phyloP scores from a whole-genome alignment of 2,113 vertebrate genomes.

The Scomber colias region DNA sequence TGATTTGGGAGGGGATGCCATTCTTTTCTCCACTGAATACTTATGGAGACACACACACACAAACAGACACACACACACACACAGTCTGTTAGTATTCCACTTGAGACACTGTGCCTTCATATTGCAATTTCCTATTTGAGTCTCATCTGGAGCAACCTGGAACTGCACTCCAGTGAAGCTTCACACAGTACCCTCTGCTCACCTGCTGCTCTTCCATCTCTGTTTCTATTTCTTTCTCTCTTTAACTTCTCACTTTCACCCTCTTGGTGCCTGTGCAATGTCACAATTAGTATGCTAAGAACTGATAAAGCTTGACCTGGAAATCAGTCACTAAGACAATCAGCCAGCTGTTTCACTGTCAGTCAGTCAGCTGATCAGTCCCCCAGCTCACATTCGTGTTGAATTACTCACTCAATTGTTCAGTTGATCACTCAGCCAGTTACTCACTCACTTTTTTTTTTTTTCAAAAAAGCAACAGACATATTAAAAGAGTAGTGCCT shows the following conservation, averaged over 20 bases:
- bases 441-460: constrained; percentile 1
- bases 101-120: constrained; percentile 60
- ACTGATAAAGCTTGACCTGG: constrained; percentile 42
- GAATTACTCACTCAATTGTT: constrained; percentile 55
- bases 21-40: constrained; percentile 18
- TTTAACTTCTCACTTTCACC: constrained; percentile 19
- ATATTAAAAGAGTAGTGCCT: neutral
- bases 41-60: constrained; percentile 25
- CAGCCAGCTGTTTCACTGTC: constrained; percentile 63
- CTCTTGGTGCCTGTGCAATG: constrained; percentile 17
- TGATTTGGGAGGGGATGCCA: constrained; percentile 9
- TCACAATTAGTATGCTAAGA: constrained; percentile 68
- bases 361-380: constrained; percentile 42
- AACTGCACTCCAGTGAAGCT: constrained; percentile 60
- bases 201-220: constrained; percentile 55
- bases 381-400: constrained; percentile 4
- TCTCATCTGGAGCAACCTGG: constrained; percentile 72
- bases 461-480: neutral
- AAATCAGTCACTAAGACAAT: constrained; percentile 63
- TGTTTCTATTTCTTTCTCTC: constrained; percentile 18
- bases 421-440: constrained; percentile 20
- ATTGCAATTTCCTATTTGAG: constrained; percentile 79
- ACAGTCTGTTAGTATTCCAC: constrained; percentile 74
- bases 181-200: constrained; percentile 50
- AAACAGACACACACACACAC: constrained; percentile 14